These are phyloP conservation scores for Fregetta grallaria DNA, from an alignment of 2,113 vertebrate species.

Conservation along the genomic window DNA sequence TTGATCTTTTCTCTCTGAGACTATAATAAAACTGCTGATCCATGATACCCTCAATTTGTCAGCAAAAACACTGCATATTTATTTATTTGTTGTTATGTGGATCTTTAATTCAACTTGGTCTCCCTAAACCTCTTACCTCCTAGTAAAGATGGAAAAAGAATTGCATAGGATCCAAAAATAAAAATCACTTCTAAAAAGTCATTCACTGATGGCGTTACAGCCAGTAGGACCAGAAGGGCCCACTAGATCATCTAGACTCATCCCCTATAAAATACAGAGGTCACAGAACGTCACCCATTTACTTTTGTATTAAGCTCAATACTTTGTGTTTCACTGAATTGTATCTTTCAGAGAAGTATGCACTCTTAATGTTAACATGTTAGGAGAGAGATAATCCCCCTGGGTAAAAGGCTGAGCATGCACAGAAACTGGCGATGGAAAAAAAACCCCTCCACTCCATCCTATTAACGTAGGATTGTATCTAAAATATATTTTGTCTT, in stretches of 20 bases:
- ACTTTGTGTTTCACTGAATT: not conserved
- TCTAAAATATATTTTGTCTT: not conserved
- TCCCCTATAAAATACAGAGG: not conserved
- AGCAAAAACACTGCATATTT: not conserved
- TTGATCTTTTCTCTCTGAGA: constrained; percentile 44
- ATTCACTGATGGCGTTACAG: not conserved
- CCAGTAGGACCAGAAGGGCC: not conserved
- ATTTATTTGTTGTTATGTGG: not conserved
- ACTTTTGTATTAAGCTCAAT: not conserved
- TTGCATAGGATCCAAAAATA: not conserved
- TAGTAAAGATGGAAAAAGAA: not conserved
- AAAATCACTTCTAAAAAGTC: not conserved
- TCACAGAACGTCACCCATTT: not conserved
- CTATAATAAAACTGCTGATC: constrained; percentile 50
- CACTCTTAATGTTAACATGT: not conserved
- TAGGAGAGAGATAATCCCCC: not conserved
- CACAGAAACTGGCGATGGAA: not conserved
- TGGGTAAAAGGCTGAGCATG: not conserved
- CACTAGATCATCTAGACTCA: not conserved
- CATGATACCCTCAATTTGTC: constrained; percentile 44
- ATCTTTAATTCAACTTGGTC: not conserved
- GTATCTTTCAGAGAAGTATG: not conserved
- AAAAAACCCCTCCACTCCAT: not conserved
- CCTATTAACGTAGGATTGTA: not conserved
- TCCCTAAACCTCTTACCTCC: not conserved